Conservation (phyloP, 2,888 invertebrate genomes). For the Nomada fabriciana region DNA sequence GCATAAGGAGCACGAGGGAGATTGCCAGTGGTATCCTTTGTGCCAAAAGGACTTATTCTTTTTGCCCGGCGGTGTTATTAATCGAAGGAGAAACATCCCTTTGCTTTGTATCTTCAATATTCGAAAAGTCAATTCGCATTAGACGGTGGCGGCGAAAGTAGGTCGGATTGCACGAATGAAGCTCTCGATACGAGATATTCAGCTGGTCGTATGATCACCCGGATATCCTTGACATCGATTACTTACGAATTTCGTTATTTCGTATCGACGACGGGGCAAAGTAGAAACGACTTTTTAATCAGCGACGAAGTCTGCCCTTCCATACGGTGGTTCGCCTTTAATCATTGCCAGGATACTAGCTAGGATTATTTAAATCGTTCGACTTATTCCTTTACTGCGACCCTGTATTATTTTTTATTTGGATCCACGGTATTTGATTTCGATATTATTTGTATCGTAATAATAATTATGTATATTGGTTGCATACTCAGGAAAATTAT, state of each 20-base stretch:
- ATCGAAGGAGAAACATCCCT: too few relatives aligned
- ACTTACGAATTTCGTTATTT: slow-evolving; percentile 40
- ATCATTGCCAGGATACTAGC: slow-evolving; percentile 4
- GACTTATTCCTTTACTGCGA: too few relatives aligned
- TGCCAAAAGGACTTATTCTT: too few relatives aligned
- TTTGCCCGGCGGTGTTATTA: too few relatives aligned
- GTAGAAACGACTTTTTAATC: slow-evolving; percentile 45
- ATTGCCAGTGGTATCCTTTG: too few relatives aligned
- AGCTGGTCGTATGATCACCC: slow-evolving; percentile 31
- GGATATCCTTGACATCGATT: slow-evolving; percentile 43
- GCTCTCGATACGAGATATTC: slow-evolving; percentile 35
- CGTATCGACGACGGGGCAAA: neutral
- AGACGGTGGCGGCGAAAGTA: slow-evolving; percentile 34
- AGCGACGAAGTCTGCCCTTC: neutral
- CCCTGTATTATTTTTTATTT: too few relatives aligned
- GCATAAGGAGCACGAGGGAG: too few relatives aligned
- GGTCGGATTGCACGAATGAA: slow-evolving; percentile 41
- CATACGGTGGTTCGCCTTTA: neutral
- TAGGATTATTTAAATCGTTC: too few relatives aligned
- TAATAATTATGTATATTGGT: too few relatives aligned
- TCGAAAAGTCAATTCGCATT: slow-evolving; percentile 50
- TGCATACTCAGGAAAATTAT: too few relatives aligned
- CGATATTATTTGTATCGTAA: too few relatives aligned
- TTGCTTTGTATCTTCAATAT: slow-evolving; percentile 26
- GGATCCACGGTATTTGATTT: too few relatives aligned